Base-by-base conservation (phyloP, 2,888 invertebrate genomes). In the Lottia gigantea region DNA sequence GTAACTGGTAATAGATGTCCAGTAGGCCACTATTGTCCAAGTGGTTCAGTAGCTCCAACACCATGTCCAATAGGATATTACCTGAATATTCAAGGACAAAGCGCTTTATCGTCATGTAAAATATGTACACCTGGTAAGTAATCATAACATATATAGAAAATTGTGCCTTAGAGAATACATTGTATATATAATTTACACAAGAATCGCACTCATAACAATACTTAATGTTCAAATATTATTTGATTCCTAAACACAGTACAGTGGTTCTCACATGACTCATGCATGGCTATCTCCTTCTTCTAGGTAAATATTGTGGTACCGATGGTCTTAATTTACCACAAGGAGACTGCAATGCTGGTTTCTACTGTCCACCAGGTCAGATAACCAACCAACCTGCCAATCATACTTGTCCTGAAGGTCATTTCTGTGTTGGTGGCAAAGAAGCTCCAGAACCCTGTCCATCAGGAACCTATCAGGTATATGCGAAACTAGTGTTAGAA, bases 331-430 rank as follows among this genome's bases (percentile, higher is more conserved):
- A 80, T 6, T n/a, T 67, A 1, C 79, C 82, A 1, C 71, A 80
- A 65, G 85, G 85, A 0, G 76, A 79, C 68, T 85, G 85, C 76
- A 68, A 23, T 25, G 77, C 82, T 7, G 85, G 86, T 12, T 87
- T 83, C 79, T 87, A 86, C 76, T 87, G 87, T 74, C 87, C 87
- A 11, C 77, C 72, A 3, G 86, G 86, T 71, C 85, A 85, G 71
- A 74, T 71, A n/a, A 77, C 82, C 4, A 68, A 82, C 65, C 85
- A 80, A 1, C 87, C 86, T 0, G 78, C 76, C 45, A 83, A 84
- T 75, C 82, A 82, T 75, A 82, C 79, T 67, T 87, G 87, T 75
- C 83, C 83, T 2, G 75, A 71, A 45, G 87, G 85, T 1, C 79
- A 85, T 73, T 87, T 78, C 79, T 87, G 87, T 83, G 76, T 78